A percentile compares a stretch with the other conserved stretches of the same genome.
phyloP scores from a whole-genome alignment of 2,113 vertebrate genomes.

The Notechis scutatus region DNA sequence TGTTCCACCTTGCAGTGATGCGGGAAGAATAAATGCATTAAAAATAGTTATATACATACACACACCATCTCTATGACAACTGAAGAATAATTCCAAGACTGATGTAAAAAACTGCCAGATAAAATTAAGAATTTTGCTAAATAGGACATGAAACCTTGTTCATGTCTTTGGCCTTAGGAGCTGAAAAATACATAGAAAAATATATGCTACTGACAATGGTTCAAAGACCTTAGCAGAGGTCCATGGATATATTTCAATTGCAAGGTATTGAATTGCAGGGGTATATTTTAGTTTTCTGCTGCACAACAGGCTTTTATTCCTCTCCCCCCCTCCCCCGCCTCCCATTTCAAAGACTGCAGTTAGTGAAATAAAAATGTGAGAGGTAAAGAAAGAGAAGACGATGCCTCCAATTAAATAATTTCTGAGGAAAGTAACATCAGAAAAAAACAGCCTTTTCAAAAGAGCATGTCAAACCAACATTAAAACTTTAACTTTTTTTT shows the following conservation, averaged over 20 bases:
- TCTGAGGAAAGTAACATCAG: background rate
- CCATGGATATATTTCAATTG: background rate
- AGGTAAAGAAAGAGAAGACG: background rate
- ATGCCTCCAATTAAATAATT: background rate
- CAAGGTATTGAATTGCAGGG: background rate
- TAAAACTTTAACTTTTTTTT: conserved; percentile 32
- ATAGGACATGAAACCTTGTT: background rate
- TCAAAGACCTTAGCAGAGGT: background rate
- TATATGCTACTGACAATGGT: background rate
- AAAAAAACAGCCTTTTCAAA: background rate
- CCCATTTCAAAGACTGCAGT: background rate
- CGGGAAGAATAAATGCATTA: conserved; percentile 15
- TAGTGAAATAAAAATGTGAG: background rate
- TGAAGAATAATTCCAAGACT: conserved; percentile 14
- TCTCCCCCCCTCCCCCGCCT: fast-evolving
- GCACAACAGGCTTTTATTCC: background rate
- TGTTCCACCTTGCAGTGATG: background rate
- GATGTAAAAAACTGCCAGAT: background rate
- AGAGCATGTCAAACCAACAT: conserved; percentile 46
- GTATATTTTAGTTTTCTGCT: background rate
- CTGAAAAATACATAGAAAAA: background rate
- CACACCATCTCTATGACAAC: conserved; percentile 21
- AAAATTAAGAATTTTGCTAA: background rate
- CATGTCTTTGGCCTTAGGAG: background rate
- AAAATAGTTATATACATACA: conserved; percentile 4